Percentiles rank a stretch among this genome's conserved stretches.
Evolutionary conservation across 2,888 invertebrate species (phyloP).

Genomic region (Stenotaenia linearis): DNA sequence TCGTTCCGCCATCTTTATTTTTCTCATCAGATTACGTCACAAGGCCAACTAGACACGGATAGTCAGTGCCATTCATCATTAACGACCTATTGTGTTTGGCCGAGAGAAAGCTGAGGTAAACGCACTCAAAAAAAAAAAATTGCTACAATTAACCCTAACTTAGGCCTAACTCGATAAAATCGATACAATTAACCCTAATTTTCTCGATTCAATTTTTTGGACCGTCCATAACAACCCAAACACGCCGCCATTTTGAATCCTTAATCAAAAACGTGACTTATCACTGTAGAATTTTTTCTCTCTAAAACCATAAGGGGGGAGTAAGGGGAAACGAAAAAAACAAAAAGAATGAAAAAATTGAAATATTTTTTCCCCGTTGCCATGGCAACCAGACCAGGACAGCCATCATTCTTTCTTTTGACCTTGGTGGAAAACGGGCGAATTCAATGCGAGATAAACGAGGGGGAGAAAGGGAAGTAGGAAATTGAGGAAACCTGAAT

Average conservation of each 20-base stretch:
- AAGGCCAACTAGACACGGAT: neutral
- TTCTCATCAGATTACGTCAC: neutral
- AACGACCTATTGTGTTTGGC: neutral
- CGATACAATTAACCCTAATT: neutral
- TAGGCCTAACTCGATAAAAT: neutral
- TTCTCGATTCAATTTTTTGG: neutral
- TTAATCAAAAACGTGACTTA: too few relatives aligned
- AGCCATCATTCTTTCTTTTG: neutral
- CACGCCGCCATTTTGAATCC: too few relatives aligned
- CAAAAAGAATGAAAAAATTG: neutral
- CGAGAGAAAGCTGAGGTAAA: neutral
- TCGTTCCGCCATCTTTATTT: neutral
- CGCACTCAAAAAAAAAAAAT: neutral
- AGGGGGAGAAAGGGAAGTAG: conserved; percentile 3
- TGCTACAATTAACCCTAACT: neutral
- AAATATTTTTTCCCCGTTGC: neutral
- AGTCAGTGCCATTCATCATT: neutral
- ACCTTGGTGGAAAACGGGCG: neutral
- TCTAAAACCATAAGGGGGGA: neutral
- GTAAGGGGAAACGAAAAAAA: neutral
- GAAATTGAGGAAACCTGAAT: conserved; percentile 19
- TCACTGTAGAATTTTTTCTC: too few relatives aligned
- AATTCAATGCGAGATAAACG: neutral
- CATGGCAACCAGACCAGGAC: neutral
- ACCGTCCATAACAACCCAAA: neutral